phyloP scores from a whole-genome alignment of 2,113 vertebrate species.

The Cinclus mexicanus region DNA sequence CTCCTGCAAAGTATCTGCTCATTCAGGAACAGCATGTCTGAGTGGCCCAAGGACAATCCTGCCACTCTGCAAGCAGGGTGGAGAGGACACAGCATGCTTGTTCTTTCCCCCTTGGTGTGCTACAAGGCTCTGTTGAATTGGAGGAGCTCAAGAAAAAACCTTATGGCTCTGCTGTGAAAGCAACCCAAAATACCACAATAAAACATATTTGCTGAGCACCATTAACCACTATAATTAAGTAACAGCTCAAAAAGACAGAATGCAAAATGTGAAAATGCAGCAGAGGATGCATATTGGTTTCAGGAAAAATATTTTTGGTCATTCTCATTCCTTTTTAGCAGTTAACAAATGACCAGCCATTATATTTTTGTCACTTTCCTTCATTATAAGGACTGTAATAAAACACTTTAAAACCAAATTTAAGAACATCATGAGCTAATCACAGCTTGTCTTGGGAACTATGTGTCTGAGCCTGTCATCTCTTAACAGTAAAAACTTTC shows the following conservation, averaged over 20 bases:
- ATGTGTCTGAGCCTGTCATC: background rate
- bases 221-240: background rate
- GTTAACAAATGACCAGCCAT: background rate
- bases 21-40: fast-evolving
- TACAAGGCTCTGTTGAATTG: background rate
- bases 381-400: background rate
- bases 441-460: background rate
- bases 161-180: background rate
- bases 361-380: background rate
- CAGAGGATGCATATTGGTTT: background rate
- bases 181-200: background rate
- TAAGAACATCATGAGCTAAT: background rate
- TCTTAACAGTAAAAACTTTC: background rate
- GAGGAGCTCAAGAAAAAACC: background rate
- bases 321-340: background rate
- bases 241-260: background rate
- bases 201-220: background rate
- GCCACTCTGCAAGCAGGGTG: background rate
- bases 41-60: background rate
- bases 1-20: background rate
- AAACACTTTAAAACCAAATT: background rate
- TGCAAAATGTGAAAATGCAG: background rate
- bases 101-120: background rate
- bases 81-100: fast-evolving
- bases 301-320: background rate